phyloP scores from a whole-genome alignment of 1,140 invertebrate genomes.

The Solenopsis fugax region DNA sequence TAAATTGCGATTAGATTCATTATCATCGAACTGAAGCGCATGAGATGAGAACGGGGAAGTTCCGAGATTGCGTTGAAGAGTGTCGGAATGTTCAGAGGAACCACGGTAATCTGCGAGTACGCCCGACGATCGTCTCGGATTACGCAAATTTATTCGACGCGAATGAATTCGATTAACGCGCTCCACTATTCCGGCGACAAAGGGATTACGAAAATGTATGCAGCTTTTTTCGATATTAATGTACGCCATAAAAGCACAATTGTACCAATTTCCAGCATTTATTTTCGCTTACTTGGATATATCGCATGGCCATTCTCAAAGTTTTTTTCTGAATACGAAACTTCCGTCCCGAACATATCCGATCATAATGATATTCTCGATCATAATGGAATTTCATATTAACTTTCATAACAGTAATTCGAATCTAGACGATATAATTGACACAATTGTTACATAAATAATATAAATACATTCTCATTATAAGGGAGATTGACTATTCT shows the following conservation, averaged over 20 bases:
- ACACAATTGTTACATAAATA: neutral
- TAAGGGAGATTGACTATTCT: neutral
- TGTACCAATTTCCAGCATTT: neutral
- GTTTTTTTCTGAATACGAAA: constrained; percentile 3
- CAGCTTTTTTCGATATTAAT: constrained; percentile 25
- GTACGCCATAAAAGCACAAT: neutral
- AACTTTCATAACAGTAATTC: neutral
- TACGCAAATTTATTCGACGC: constrained; percentile 60
- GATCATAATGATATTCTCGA: neutral
- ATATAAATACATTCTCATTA: neutral
- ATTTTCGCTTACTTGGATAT: neutral
- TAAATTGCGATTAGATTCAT: constrained; percentile 37
- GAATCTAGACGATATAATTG: constrained; percentile 3
- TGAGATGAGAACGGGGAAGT: neutral
- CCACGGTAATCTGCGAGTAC: constrained; percentile 33
- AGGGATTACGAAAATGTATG: neutral
- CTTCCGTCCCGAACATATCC: neutral
- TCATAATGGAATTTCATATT: neutral
- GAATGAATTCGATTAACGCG: constrained; percentile 45
- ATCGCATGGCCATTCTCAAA: neutral
- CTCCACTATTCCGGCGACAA: neutral
- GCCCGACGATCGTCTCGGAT: constrained; percentile 28
- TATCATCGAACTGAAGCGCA: neutral
- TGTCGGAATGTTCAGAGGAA: constrained; percentile 1
- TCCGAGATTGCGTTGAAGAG: constrained; percentile 15